phyloP scores from a whole-genome alignment of 2,888 invertebrate species.

The Hymenopus coronatus region DNA sequence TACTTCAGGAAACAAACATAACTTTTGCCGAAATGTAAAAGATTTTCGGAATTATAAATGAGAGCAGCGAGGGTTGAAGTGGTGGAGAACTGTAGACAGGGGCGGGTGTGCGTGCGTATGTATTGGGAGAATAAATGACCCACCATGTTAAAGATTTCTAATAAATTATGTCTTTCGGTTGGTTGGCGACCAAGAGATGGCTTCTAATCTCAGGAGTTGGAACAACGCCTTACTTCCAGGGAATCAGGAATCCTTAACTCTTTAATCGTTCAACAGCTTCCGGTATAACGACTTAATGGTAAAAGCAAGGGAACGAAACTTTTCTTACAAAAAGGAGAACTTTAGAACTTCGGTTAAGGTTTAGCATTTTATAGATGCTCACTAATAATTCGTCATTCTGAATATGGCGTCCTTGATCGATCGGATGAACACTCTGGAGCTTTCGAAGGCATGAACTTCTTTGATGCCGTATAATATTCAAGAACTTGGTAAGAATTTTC shows the following conservation, averaged over 20 bases:
- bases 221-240: background rate
- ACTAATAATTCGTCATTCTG: background rate
- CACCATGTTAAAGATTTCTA: conserved; percentile 16
- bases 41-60: conserved; percentile 20
- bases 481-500: background rate
- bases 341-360: background rate
- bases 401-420: background rate
- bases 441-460: background rate
- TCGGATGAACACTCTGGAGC: background rate
- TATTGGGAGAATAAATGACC: conserved; percentile 16
- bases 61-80: background rate
- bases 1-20: conserved; percentile 29
- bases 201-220: background rate
- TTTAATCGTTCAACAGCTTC: background rate
- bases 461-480: background rate
- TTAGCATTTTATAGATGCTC: background rate
- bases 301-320: background rate
- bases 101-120: background rate
- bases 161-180: conserved; percentile 16
- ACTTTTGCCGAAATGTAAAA: conserved; percentile 26
- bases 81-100: background rate
- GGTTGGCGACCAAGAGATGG: background rate
- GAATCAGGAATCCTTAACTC: background rate
- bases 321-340: background rate
- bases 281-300: background rate